Evolutionary conservation across 2,113 vertebrate species (phyloP).

Genomic region (Gopherus evgoodei): DNA sequence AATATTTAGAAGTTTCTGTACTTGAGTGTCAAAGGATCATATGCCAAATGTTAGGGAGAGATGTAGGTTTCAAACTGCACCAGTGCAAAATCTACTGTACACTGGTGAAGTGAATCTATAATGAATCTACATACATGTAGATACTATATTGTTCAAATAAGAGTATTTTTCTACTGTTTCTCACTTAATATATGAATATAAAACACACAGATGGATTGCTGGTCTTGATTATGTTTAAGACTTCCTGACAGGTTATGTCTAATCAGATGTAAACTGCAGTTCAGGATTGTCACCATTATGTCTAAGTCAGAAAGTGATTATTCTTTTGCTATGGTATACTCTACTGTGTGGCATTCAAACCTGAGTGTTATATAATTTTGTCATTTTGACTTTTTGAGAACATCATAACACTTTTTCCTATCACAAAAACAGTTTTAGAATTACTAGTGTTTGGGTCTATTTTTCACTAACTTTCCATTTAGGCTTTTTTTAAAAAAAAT

Average conservation of each 20-base stretch:
- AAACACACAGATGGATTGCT: neutral
- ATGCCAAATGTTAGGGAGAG: neutral
- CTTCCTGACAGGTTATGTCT: neutral
- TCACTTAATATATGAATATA: neutral
- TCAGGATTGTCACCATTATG: neutral
- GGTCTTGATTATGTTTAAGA: neutral
- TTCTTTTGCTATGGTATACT: neutral
- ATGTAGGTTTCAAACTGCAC: neutral
- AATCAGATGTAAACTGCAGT: neutral
- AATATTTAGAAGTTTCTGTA: neutral
- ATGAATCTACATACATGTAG: neutral
- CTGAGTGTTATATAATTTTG: neutral
- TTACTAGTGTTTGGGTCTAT: neutral
- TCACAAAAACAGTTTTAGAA: neutral
- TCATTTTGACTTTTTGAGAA: neutral
- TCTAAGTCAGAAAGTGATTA: neutral
- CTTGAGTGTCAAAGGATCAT: neutral
- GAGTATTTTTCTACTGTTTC: neutral
- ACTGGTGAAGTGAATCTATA: neutral
- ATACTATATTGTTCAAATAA: neutral
- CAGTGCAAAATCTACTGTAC: neutral
- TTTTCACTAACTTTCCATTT: neutral
- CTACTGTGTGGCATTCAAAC: neutral
- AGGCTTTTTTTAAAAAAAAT: neutral
- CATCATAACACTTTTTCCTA: neutral